Base-by-base conservation (phyloP, 1,140 invertebrate genomes). In the Pararge aegeria region DNA sequence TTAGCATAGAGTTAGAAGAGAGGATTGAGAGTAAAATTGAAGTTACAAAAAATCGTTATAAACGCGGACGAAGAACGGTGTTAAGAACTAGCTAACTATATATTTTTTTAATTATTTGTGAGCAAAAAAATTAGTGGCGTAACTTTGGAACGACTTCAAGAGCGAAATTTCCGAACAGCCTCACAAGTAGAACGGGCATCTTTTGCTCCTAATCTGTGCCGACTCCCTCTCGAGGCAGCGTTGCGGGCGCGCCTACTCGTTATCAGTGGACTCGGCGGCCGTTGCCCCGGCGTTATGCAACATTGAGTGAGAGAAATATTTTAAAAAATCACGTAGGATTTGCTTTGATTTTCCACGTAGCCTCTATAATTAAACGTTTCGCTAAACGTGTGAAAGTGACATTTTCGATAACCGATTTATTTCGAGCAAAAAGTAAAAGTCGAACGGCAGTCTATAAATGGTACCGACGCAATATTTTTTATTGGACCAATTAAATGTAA, bases 351-450 rank as follows among this genome's bases (percentile, higher is more conserved):
- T 16, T 5, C 38, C 38, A 6, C 38, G 13, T 42, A 4, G 38
- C 38, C n/a, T 3, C 12, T 16, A 18, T 18, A 42, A 42, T 42
- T 42, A 42, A 42, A 42, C 38, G 38, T 42, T 18, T 15, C 38
- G 38, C 38, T 5, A 10, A 16, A 42, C 38, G 38, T 42, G 38
- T 42, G 38, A 42, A 42, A 42, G 38, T 18, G 38, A 16, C 38
- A 38, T 38, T 38, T 38, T 12, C 34, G 13, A 38, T n/a, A 1
- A n/a, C 12, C n/a, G n/a, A n/a, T n/a, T n/a, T n/a, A n/a, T 38
- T 38, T 38, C 6, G 0, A 38, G 34, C 34, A 38, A 38, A 38
- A 38, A 2, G 34, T 15, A 18, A 16, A 18, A 42, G 13, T 7
- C 38, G 2, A 42, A 18, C 12, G 38, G 18, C 38, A 42, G 13